Evolutionary conservation across 2,797 vertebrate genomes (phyloP).

Genomic region (Florisuga fusca): DNA sequence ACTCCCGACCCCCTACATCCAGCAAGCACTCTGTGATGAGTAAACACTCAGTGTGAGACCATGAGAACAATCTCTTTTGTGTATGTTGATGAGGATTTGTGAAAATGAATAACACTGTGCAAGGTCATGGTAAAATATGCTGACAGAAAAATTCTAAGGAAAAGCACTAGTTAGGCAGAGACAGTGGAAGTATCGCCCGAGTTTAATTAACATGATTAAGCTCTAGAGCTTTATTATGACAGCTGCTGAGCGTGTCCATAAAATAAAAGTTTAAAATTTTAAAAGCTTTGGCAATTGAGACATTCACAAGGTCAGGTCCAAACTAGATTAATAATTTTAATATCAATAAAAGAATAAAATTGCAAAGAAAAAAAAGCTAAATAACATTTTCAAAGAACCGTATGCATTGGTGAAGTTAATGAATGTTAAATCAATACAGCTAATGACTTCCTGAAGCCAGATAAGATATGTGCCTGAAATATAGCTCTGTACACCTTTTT

Average conservation of each 20-base stretch:
- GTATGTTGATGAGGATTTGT: slow-evolving; percentile 27
- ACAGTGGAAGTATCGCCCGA: neutral
- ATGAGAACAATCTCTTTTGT: slow-evolving; percentile 40
- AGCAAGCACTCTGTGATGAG: slow-evolving; percentile 37
- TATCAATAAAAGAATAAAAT: neutral
- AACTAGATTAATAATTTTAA: neutral
- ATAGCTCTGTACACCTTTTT: neutral
- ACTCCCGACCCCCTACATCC: neutral
- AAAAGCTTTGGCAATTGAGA: neutral
- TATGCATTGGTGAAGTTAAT: neutral
- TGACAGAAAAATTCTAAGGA: neutral
- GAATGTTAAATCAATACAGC: neutral
- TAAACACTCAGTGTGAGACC: slow-evolving; percentile 55
- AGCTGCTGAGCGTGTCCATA: neutral
- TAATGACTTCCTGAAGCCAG: neutral
- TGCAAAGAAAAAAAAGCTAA: neutral
- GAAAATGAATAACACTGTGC: neutral
- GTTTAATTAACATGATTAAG: slow-evolving; percentile 8
- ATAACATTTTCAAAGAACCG: neutral
- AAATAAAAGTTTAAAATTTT: neutral
- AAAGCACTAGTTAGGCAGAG: neutral
- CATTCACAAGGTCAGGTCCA: neutral
- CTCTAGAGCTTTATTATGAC: neutral
- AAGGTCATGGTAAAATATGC: neutral
- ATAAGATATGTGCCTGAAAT: neutral